Evolutionary conservation across 2,888 invertebrate genomes (phyloP).

Genomic region (Pandemis corylana): DNA sequence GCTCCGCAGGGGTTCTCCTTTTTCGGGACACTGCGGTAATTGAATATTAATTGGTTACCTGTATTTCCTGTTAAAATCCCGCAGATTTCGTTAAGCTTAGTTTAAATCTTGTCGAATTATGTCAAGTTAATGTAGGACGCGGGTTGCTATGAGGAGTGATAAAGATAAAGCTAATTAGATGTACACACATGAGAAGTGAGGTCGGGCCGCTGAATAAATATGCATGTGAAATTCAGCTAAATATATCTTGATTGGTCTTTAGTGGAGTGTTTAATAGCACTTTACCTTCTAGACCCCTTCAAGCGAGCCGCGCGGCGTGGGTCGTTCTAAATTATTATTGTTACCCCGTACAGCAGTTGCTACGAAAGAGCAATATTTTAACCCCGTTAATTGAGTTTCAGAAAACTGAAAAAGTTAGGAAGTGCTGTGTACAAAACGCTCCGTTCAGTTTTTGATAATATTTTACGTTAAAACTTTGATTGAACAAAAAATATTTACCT

Average conservation of each 20-base stretch:
- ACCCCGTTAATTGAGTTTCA: conserved; percentile 20
- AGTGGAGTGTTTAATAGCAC: conserved; percentile 7
- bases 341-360: neutral
- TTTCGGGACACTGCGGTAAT: neutral
- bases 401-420: conserved; percentile 20
- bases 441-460: neutral
- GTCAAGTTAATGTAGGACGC: neutral
- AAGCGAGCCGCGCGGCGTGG: neutral
- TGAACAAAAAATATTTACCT: no score
- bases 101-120: neutral
- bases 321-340: conserved; percentile 23
- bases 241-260: conserved; percentile 14
- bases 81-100: neutral
- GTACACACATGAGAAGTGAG: neutral
- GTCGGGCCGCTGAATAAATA: neutral
- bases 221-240: conserved; percentile 4
- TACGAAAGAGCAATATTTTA: conserved; percentile 10
- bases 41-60: neutral
- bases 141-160: neutral
- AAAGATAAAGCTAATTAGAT: conserved; percentile 14
- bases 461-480: neutral
- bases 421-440: conserved; percentile 5
- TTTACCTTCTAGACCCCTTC: conserved; percentile 10
- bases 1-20: neutral
- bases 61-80: neutral